Evolutionary conservation across 1,140 invertebrate genomes (phyloP), one percentile per base, ranked within the genome.

Genomic region (Pseudoatta argentina): DNA sequence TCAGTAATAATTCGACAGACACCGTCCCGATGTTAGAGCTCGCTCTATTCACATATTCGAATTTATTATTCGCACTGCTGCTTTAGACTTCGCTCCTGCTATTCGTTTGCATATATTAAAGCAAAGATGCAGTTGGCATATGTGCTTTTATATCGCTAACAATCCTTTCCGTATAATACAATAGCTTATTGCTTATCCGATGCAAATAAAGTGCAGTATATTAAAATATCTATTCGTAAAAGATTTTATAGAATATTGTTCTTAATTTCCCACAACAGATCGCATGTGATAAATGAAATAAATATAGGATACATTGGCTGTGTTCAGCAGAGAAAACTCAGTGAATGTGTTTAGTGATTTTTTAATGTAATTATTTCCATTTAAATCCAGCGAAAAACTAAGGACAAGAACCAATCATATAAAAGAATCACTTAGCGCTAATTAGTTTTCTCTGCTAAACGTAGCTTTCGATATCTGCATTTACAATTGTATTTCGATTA

Each of bases 1-100:
- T 82, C 69, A 82, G 18, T 83, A 73, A 83, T 61, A 44, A 83
- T 75, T 83, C 55, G 79, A 83, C 39, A 75, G 27, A 48, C 69
- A 72, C 18, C 12, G 18, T n/a, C 16, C 8, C 12, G 39, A n/a
- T 30, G 21, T 73, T 83, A 75, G 1, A 64, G 18, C n/a, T 18
- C 14, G 18, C 21, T 73, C 53, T 73, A 82, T 82, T 82, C 79
- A 61, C 34, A 3, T 82, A 73, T 73, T 83, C 69, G n/a, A n/a
- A 44, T 27, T 69, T 83, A 83, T 83, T 83, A 83, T 83, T 63
- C 39, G 18, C 39, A 30, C 64, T 24, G 16, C 18, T 18, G 77
- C 79, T 83, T 48, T 73, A 48, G 53, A 34, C 18, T 72, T 27
- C 53, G 12, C 18, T 48, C 5, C 39, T 27, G 39, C 44, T 75